phyloP scores from a whole-genome alignment of 2,888 invertebrate species.

The Tethea ocularis region DNA sequence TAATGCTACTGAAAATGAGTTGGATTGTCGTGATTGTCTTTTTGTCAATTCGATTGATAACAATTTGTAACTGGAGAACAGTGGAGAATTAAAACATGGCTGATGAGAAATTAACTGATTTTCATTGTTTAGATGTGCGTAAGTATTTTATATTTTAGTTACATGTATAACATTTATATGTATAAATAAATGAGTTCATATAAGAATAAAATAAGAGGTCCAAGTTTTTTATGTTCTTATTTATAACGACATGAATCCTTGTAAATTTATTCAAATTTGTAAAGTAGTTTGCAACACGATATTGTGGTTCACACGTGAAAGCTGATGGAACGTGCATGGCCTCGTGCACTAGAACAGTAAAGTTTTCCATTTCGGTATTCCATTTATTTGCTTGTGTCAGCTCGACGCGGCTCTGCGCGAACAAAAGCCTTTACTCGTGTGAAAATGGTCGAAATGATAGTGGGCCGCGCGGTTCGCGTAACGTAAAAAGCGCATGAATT shows the following conservation, averaged over 20 bases:
- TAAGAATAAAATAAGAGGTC: too few species aligned
- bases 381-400: conserved; percentile 28
- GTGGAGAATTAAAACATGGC: too few species aligned
- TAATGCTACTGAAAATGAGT: conserved; percentile 1
- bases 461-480: conserved; percentile 8
- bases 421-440: conserved; percentile 36
- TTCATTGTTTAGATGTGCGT: too few species aligned
- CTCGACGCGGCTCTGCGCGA: conserved; percentile 18
- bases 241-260: too few species aligned
- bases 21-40: not conserved
- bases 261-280: not conserved
- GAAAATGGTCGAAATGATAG: conserved; percentile 21
- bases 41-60: too few species aligned
- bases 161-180: too few species aligned
- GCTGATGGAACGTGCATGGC: not conserved
- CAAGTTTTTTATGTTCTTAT: too few species aligned
- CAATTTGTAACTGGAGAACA: too few species aligned
- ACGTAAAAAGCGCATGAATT: conserved; percentile 30
- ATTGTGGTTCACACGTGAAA: not conserved
- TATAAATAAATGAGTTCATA: too few species aligned
- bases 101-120: too few species aligned
- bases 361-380: conserved; percentile 21
- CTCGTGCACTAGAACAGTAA: conserved; percentile 13
- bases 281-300: not conserved
- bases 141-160: too few species aligned